These are phyloP conservation scores for Asbolus verrucosus DNA, from an alignment of 1,140 invertebrate species.

Conservation along the genomic window DNA sequence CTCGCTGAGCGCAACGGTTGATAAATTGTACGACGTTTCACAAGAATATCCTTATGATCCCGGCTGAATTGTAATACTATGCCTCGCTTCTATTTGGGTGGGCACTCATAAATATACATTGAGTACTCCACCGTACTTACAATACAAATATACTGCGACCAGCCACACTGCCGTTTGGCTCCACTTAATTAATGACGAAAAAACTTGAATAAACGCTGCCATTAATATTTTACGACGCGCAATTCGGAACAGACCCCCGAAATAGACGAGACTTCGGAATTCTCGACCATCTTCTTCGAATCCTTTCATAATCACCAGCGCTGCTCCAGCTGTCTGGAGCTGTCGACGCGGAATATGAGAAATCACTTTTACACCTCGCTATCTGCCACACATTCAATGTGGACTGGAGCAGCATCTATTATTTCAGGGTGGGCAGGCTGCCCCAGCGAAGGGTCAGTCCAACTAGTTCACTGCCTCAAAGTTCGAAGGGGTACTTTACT, in stretches of 20 bases:
- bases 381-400: too few species aligned
- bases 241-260: not conserved
- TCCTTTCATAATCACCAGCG: not conserved
- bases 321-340: too few species aligned
- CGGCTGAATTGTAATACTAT: slow-evolving; percentile 41
- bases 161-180: not conserved
- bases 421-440: too few species aligned
- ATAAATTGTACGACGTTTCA: slow-evolving; percentile 53
- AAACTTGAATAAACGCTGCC: slow-evolving; percentile 19
- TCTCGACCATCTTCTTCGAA: not conserved
- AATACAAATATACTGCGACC: slow-evolving; percentile 34
- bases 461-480: too few species aligned
- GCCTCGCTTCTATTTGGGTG: slow-evolving; percentile 48
- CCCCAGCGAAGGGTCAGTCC: too few species aligned
- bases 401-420: too few species aligned
- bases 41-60: slow-evolving; percentile 50
- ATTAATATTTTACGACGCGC: not conserved
- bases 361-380: too few species aligned
- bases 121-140: slow-evolving; percentile 31
- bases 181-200: slow-evolving; percentile 22
- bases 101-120: slow-evolving; percentile 51
- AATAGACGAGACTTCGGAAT: not conserved
- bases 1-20: slow-evolving; percentile 52
- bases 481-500: too few species aligned
- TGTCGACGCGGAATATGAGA: too few species aligned